A percentile compares a stretch with the other conserved stretches of the same genome.
These are phyloP conservation scores for Megaustenia siamemsis DNA, from an alignment of 2,888 invertebrate genomes.

Conservation along the genomic window DNA sequence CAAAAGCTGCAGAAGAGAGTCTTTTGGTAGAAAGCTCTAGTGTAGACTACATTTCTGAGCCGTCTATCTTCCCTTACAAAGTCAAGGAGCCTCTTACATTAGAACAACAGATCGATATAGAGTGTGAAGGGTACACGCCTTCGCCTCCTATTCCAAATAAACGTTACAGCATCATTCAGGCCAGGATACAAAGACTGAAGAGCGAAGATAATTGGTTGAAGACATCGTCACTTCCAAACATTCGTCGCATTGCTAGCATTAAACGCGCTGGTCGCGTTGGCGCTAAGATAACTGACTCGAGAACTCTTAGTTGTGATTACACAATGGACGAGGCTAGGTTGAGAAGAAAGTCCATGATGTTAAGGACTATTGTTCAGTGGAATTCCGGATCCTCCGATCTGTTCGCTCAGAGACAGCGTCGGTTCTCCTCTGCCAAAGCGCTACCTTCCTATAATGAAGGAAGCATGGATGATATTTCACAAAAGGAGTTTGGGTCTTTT, in stretches of 20 bases:
- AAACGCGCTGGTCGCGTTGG: conserved; percentile 41
- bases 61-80: conserved; percentile 31
- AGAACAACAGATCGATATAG: conserved; percentile 53
- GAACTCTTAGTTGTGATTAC: conserved; percentile 51
- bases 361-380: conserved; percentile 45
- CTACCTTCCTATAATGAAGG: conserved; percentile 28
- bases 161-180: conserved; percentile 51
- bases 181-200: conserved; percentile 45
- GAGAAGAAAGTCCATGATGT: conserved; percentile 53
- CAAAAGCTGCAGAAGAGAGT: conserved; percentile 48
- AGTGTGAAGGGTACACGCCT: conserved; percentile 52
- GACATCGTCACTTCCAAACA: conserved; percentile 51
- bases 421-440: conserved; percentile 51
- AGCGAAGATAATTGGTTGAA: conserved; percentile 54
- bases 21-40: conserved; percentile 26
- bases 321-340: conserved; percentile 54
- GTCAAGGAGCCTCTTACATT: conserved; percentile 39
- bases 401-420: conserved; percentile 22
- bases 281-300: conserved; percentile 4
- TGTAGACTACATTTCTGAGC: conserved; percentile 23
- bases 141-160: conserved; percentile 53
- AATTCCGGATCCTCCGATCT: conserved; percentile 50
- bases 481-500: conserved; percentile 35
- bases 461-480: conserved; percentile 28
- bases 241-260: conserved; percentile 34